phyloP scores from a whole-genome alignment of 2,113 vertebrate species.

The Syngnathus floridae region DNA sequence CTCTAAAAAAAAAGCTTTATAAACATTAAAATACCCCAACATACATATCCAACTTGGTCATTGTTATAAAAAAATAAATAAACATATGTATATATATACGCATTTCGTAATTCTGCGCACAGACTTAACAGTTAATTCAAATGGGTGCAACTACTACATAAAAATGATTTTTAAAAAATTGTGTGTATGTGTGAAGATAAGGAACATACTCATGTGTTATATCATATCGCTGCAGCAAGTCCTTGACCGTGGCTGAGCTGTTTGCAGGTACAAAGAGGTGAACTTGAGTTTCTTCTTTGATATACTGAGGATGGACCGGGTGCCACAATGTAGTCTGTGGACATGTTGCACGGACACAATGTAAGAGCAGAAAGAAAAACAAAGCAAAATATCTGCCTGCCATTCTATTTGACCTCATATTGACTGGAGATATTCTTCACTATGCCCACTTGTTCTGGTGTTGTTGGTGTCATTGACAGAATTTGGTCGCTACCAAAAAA shows the following conservation, averaged over 20 bases:
- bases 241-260: slow-evolving; percentile 61
- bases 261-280: slow-evolving; percentile 83
- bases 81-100: no score
- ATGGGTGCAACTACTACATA: no score
- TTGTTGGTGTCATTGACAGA: slow-evolving; percentile 75
- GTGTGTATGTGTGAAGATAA: no score
- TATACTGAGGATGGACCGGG: slow-evolving; percentile 74
- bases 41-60: no score
- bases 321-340: slow-evolving; percentile 82
- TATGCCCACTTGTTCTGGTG: slow-evolving; percentile 67
- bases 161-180: no score
- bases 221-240: slow-evolving; percentile 58
- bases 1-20: slow-evolving; percentile 51
- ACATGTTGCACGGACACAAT: not conserved
- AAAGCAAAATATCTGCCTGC: fast-evolving
- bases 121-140: no score
- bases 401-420: slow-evolving; percentile 69
- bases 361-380: not conserved
- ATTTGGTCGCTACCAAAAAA: slow-evolving; percentile 75
- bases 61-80: no score
- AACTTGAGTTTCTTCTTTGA: slow-evolving; percentile 70
- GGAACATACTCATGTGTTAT: slow-evolving; percentile 70
- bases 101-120: no score
- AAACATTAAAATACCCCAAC: not conserved
- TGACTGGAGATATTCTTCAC: slow-evolving; percentile 75